Evolutionary conservation across 1,140 invertebrate species (phyloP).

Genomic region (Liolophura sinensis): DNA sequence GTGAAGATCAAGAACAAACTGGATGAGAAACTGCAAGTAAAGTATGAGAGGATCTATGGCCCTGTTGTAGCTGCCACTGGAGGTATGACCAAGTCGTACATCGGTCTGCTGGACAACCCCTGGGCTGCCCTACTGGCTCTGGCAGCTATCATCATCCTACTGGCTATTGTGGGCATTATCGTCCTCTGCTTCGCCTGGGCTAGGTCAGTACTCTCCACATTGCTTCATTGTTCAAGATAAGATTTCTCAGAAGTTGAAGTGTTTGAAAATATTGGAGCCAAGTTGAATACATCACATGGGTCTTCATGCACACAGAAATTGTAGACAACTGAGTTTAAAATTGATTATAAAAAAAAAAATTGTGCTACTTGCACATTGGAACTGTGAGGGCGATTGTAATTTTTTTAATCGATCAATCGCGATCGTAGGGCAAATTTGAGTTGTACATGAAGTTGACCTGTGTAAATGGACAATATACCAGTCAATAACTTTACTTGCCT

Average conservation of each 20-base stretch:
- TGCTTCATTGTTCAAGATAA: background rate
- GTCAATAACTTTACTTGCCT: no score
- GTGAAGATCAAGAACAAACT: no score
- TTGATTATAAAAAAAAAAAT: no score
- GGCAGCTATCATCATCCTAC: slow-evolving; percentile 81
- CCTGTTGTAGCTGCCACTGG: no score
- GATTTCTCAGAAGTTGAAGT: background rate
- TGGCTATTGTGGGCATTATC: slow-evolving; percentile 82
- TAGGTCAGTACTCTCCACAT: slow-evolving; percentile 66
- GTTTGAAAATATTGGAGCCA: background rate
- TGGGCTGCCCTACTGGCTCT: slow-evolving; percentile 84
- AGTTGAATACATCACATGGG: background rate
- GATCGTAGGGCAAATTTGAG: no score
- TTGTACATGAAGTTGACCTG: no score
- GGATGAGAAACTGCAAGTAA: no score
- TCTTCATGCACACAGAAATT: background rate
- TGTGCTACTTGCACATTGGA: no score
- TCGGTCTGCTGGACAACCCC: slow-evolving; percentile 68
- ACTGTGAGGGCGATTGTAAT: no score
- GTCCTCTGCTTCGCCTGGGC: slow-evolving; percentile 93
- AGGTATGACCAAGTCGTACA: slow-evolving; percentile 30
- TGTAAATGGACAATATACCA: no score
- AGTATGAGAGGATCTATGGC: no score
- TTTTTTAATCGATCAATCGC: no score
- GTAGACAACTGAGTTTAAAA: background rate